These are phyloP conservation scores for Microtus montanus DNA, from an alignment of 2,113 vertebrate genomes.

Conservation along the genomic window DNA sequence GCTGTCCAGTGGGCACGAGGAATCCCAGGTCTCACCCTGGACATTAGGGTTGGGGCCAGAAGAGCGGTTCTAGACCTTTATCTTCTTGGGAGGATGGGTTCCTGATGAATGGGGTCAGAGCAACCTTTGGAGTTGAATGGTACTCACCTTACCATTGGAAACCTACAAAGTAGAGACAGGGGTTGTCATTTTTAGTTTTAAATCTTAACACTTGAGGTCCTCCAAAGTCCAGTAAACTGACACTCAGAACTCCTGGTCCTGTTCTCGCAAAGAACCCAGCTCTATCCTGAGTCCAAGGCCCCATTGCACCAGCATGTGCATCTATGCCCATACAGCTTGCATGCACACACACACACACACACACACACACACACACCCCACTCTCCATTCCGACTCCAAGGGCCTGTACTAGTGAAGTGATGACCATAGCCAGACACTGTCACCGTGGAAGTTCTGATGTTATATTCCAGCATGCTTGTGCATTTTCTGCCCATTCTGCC, in stretches of 20 bases:
- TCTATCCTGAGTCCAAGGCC: background rate
- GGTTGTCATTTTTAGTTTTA: background rate
- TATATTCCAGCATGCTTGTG: background rate
- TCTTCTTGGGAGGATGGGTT: background rate
- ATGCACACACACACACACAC: too few relatives aligned
- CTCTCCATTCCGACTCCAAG: background rate
- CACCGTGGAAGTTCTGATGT: background rate
- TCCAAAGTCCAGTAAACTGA: background rate
- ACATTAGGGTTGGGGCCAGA: background rate
- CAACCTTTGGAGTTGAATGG: background rate
- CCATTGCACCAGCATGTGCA: too few relatives aligned
- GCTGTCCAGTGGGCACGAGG: background rate
- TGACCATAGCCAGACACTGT: background rate
- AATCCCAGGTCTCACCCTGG: background rate
- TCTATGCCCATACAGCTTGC: background rate
- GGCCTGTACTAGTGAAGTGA: fast-evolving
- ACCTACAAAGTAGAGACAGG: background rate
- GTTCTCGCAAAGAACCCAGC: background rate
- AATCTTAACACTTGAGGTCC: background rate
- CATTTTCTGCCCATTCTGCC: background rate
- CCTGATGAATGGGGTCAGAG: background rate
- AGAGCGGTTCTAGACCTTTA: background rate
- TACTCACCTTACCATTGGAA: background rate
- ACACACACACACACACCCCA: background rate
- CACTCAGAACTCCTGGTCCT: background rate